Percentiles rank a stretch among this genome's conserved stretches.
Conservation (phyloP, 2,797 vertebrate genomes). For the Bucorvus abyssinicus region DNA sequence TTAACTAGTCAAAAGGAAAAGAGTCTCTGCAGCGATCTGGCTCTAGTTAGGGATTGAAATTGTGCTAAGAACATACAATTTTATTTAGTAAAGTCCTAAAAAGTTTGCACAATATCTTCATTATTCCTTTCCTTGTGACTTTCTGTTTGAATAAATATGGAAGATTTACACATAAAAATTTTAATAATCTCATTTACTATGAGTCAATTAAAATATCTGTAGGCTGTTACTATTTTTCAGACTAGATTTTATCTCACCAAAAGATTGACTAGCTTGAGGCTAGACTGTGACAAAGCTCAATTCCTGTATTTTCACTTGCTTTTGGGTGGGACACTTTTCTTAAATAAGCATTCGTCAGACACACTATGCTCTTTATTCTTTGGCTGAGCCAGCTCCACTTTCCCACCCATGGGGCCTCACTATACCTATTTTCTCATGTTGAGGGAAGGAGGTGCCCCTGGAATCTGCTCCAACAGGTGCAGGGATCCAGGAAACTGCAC, state of each 20-base stretch:
- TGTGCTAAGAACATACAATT: neutral
- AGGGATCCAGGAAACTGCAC: neutral
- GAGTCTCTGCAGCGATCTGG: neutral
- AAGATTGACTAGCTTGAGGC: constrained; percentile 21
- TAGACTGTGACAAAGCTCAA: constrained; percentile 12
- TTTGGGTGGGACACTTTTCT: constrained; percentile 13
- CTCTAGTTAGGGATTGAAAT: neutral
- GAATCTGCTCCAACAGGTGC: constrained; percentile 2
- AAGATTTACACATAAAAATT: neutral
- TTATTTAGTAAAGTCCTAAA: neutral
- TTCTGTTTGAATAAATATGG: neutral
- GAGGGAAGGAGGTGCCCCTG: constrained; percentile 18
- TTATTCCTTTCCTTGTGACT: neutral
- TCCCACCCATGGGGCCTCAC: neutral
- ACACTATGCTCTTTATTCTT: constrained; percentile 44
- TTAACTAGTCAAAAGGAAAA: neutral
- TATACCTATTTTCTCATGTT: constrained; percentile 28
- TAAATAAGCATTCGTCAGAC: neutral
- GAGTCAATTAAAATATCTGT: constrained; percentile 34
- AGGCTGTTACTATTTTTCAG: neutral
- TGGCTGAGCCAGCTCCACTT: neutral
- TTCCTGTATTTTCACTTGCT: neutral
- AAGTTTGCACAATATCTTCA: neutral
- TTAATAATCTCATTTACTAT: neutral
- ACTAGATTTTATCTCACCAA: constrained; percentile 19